Evolutionary conservation across 2,797 vertebrate genomes (phyloP), one percentile per base, ranked within the genome.

Genomic region (Sternotherus odoratus): DNA sequence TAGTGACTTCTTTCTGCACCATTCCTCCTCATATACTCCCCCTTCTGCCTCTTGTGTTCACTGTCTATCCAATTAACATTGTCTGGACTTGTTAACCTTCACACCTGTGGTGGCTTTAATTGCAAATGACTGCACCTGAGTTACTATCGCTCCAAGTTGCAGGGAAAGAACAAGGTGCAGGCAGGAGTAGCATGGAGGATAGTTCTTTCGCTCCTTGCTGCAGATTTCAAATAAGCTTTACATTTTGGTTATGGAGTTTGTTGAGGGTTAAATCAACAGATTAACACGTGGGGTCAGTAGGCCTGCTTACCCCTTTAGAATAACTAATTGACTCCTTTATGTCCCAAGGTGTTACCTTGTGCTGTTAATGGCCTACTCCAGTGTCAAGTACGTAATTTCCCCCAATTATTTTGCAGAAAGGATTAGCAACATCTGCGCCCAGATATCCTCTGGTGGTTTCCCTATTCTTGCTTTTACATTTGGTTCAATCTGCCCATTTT

Each of bases 261-360:
- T 9, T 28, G 33, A 36, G n/a, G 9, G n/a, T 69, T 11, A 69
- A 69, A 39, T 36, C 57, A 60, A 60, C 30, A 60, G 30, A 60
- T 60, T 60, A 60, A 33, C 57, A 83, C 33, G 82, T 39, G 63
- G 39, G 12, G 8, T 83, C 57, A 50, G 28, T 21, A 85, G n/a
- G 19, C 12, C 24, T 51, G 8, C 72, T 24, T 0, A 16, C 48
- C 60, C 49, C 24, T 51, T 86, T 66, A 12, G 53, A 3, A 28
- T 1, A 7, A 49, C 8, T 8, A 21, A 8, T 16, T 51, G 48
- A 7, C 12, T 83, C 3, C 79, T 82, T 3, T 0, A 3, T 28
- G 15, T 60, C 57, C 13, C 17, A n/a, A 54, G 51, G 7, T 8
- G 5, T 0, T 51, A 26, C 19, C 6, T 94, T 88, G 26, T 60